Evolutionary conservation across 2,888 invertebrate genomes (phyloP), one percentile per base, ranked within the genome.

Genomic region (Drosophila aldrichi): DNA sequence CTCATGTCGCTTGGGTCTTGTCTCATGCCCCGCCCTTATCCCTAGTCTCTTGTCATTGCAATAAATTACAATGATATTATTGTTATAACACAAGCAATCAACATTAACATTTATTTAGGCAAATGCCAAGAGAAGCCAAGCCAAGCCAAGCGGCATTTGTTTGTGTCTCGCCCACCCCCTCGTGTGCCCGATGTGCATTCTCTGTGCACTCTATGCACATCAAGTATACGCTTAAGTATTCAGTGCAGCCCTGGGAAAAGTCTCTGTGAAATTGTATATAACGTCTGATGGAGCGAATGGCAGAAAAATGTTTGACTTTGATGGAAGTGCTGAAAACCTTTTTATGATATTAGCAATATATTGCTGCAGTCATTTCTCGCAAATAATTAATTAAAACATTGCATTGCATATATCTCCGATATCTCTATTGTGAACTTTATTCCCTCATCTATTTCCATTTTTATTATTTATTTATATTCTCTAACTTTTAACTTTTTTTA

Each of bases 71-170:
- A 51, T 64, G 48, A 48, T 64, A 61, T 48, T 72, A 58, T 52
- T 67, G 59, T 81, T 69, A 20, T 32, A 60, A 40, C 57, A 70
- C 34, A 72, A 52, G 40, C 52, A 68, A 74, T 48, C 59, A 70
- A 54, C 63, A 74, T 89, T 83, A 70, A 66, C 74, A 81, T 74
- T 72, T 77, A 52, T 64, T 64, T 55, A 44, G 29, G 65, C 55
- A 60, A 55, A 71, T 77, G 52, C 16, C 58, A 57, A 65, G 18
- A 60, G 52, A 71, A 72, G 48, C 16, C 58, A n/a, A n/a, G n/a
- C n/a, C n/a, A 57, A 65, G 18, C 32, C 58, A 52, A 67, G 10
- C 49, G 32, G 18, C n/a, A 16, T n/a, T 48, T 80, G 65, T 43
- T 64, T 56, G 46, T 44, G 51, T 40, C 16, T 41, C 16, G 36